Percentiles rank a stretch among this genome's conserved stretches.
Conservation (phyloP, 30 jellyfish, hydroid and myxozoan species). For the Hydra vulgaris region DNA sequence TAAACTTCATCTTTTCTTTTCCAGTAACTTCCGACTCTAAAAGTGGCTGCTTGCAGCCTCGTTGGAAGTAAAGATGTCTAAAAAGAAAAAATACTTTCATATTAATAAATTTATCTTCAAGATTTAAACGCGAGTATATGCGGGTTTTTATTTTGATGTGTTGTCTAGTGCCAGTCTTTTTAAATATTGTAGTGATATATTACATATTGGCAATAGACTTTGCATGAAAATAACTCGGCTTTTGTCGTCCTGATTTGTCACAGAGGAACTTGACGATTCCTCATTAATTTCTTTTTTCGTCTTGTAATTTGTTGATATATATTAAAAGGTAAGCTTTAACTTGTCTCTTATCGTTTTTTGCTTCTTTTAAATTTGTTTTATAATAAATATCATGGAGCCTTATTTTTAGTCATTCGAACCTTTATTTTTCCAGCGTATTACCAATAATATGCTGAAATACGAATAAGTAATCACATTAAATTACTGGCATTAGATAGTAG, state of each 20-base stretch:
- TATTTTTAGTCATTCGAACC: too few relatives aligned
- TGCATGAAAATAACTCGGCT: neutral
- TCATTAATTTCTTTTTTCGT: neutral
- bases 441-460: too few relatives aligned
- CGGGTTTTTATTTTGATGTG: conserved; percentile 31
- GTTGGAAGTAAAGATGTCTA: too few relatives aligned
- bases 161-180: conserved; percentile 32
- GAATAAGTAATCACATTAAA: too few relatives aligned
- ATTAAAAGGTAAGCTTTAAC: neutral
- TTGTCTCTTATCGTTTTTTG: neutral
- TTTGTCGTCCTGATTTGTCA: neutral
- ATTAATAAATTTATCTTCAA: too few relatives aligned
- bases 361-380: neutral
- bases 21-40: too few relatives aligned
- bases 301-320: neutral
- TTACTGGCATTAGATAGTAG: too few relatives aligned
- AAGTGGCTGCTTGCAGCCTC: too few relatives aligned
- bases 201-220: neutral
- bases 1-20: too few relatives aligned
- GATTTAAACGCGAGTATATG: conserved; percentile 15
- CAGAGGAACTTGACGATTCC: neutral
- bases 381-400: neutral
- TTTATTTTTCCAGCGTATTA: too few relatives aligned
- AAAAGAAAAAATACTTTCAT: too few relatives aligned
- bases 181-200: neutral